Evolutionary conservation across 1,140 invertebrate species (phyloP).

Genomic region (Drosophila pectinifera): DNA sequence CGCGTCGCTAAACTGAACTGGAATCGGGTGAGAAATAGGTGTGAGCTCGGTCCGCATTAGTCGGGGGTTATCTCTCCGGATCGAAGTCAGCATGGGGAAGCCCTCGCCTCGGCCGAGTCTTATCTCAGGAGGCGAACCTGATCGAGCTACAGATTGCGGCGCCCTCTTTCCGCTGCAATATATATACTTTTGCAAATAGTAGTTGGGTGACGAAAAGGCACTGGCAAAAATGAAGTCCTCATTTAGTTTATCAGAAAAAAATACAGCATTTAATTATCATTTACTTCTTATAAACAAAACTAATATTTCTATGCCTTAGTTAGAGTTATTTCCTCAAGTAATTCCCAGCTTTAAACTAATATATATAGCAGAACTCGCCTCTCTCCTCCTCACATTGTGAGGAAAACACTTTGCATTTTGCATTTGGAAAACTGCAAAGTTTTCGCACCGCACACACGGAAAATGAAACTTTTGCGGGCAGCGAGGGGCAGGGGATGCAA

Average conservation of each 20-base stretch:
- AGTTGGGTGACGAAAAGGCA: too few relatives aligned
- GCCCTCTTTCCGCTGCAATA: not conserved
- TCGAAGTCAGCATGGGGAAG: not conserved
- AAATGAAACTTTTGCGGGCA: slow-evolving; percentile 9
- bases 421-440: slow-evolving; percentile 20
- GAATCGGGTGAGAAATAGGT: not conserved
- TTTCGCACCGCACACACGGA: slow-evolving; percentile 20
- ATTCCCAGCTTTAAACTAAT: too few relatives aligned
- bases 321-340: too few relatives aligned
- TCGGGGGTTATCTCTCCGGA: slow-evolving; percentile 10
- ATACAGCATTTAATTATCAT: too few relatives aligned
- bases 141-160: not conserved
- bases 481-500: not conserved
- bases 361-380: too few relatives aligned
- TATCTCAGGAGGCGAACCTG: not conserved
- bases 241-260: too few relatives aligned
- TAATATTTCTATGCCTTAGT: too few relatives aligned
- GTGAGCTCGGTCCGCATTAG: not conserved
- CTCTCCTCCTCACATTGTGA: too few relatives aligned
- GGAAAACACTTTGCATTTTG: slow-evolving; percentile 19
- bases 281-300: too few relatives aligned
- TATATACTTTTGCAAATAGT: too few relatives aligned
- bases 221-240: too few relatives aligned
- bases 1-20: not conserved
- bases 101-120: not conserved